Percentiles rank a stretch among this genome's conserved stretches.
These are phyloP conservation scores for Ricordea florida DNA, from an alignment of 92 coral and sea anemone species.

Conservation along the genomic window DNA sequence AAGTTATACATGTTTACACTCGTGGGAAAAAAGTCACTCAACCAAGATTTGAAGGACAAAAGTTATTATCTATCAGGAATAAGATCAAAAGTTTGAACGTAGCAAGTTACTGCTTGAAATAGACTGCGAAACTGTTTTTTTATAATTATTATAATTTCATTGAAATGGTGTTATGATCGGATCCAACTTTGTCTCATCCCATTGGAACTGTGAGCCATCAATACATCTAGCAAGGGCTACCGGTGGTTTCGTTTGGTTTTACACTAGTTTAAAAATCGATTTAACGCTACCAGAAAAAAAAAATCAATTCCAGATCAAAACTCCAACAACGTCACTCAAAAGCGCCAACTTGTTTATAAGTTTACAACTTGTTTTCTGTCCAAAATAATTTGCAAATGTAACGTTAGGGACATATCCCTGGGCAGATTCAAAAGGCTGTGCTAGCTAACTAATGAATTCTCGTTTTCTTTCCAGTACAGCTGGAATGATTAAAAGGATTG, in stretches of 20 bases:
- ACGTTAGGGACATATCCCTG: too few relatives aligned
- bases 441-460: conserved; percentile 26
- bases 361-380: neutral
- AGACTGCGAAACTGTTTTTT: neutral
- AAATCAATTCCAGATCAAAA: neutral
- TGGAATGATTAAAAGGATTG: conserved; percentile 38
- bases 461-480: conserved; percentile 35
- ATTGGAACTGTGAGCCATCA: neutral
- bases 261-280: too few relatives aligned
- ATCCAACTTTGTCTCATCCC: conserved; percentile 15
- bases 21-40: too few relatives aligned
- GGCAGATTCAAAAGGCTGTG: too few relatives aligned
- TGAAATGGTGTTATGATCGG: neutral
- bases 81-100: too few relatives aligned
- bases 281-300: neutral
- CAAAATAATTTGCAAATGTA: too few relatives aligned
- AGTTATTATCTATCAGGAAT: too few relatives aligned
- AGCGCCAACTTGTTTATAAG: neutral
- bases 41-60: too few relatives aligned
- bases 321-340: neutral
- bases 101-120: too few relatives aligned
- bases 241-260: too few relatives aligned
- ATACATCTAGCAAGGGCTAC: too few relatives aligned
- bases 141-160: neutral
- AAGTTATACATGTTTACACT: too few relatives aligned